Base-by-base conservation (phyloP, 2,113 vertebrate genomes). In the Plectropomus leopardus region DNA sequence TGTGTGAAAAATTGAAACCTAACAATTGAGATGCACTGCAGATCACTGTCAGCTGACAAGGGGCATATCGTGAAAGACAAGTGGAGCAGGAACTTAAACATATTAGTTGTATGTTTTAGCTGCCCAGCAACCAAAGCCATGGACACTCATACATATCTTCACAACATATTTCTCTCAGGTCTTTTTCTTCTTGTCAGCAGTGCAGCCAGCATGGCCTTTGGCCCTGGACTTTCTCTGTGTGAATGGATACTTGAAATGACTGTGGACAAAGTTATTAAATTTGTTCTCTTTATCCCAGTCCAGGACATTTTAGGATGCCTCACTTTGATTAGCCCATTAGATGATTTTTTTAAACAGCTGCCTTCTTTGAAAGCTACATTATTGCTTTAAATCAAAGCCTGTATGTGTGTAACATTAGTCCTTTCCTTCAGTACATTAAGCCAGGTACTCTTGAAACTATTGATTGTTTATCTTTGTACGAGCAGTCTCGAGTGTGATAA, bases 61-160 rank as follows among this genome's bases (percentile, higher is more conserved):
- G 24, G 11, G 32, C 26, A 47, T n/a, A 69, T 1, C 11, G 47
- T 44, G 15, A 72, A 51, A 59, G 21, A 28, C 2, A 26, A 28
- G 44, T 1, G 1, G 30, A 13, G 23, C 5, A 1, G 24, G 19
- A 71, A 76, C 23, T 57, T 64, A 16, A 57, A 30, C 42, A 34
- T 45, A 66, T 66, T 64, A 51, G 32, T 32, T 76, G 34, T 76
- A 59, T 76, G 30, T 54, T 47, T 53, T 80, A 61, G 83, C 80
- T 85, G 45, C 83, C 21, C 19, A 32, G 77, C 72, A 80, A 85
- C 83, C 36, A 50, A 50, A 78, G 55, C 55, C 69, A 50, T 48
- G 36, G 72, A n/a, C 61, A 40, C 19, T 19, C 15, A 26, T 59
- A 23, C 5, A 19, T 47, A 50, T 42, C 14, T 15, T 65, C 24